Base-by-base conservation (phyloP, 2,797 vertebrate genomes). In the Pseudomugil gertrudae region DNA sequence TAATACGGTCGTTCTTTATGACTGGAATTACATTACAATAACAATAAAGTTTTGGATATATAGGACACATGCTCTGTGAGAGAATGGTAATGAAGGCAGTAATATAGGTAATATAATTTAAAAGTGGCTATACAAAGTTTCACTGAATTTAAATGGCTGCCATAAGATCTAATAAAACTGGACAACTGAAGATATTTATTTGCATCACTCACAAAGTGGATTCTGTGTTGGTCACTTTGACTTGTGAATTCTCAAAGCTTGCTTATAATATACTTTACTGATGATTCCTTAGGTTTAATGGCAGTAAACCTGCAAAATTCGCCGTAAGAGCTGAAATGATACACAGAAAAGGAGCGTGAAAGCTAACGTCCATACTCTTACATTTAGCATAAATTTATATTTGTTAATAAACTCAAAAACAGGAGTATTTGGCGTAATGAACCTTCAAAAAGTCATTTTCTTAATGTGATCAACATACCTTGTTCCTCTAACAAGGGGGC, bases 241-340 rank as follows among this genome's bases (percentile, higher is more conserved):
- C 69, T 79, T 52, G 81, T 30, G 35, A 65, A 66, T 38, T 45
- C 48, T 69, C 53, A 60, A 57, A 76, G 66, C 70, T 30, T 66
- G 63, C 52, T 70, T 53, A 36, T 75, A 81, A 75, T 75, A 70
- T 77, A 75, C 70, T 11, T n/a, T n/a, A n/a, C n/a, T n/a, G n/a
- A n/a, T n/a, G n/a, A n/a, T n/a, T n/a, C n/a, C n/a, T n/a, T n/a
- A n/a, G n/a, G n/a, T n/a, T n/a, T n/a, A n/a, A n/a, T n/a, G n/a
- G n/a, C n/a, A n/a, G n/a, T n/a, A n/a, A n/a, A n/a, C n/a, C n/a
- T n/a, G n/a, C n/a, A n/a, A n/a, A n/a, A n/a, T n/a, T n/a, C n/a
- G n/a, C n/a, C n/a, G n/a, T n/a, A n/a, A n/a, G n/a, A n/a, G n/a
- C n/a, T n/a, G n/a, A n/a, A n/a, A n/a, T n/a, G n/a, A n/a, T n/a